Conservation (phyloP, 2,113 vertebrate genomes). For the Prochilodus magdalenae region DNA sequence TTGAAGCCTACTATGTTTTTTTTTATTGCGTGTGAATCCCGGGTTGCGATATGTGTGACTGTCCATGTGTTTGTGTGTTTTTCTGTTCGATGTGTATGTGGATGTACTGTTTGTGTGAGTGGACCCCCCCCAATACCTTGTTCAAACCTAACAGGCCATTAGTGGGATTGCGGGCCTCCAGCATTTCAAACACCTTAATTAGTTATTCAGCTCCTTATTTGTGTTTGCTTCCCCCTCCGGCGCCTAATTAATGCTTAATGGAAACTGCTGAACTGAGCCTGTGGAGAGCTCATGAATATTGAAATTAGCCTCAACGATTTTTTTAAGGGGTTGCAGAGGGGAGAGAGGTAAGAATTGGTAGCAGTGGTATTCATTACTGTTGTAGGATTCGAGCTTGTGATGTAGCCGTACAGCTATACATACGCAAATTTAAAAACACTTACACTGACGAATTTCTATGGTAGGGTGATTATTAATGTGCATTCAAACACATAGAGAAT, state of each 20-base stretch:
- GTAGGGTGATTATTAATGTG: not conserved
- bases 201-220: conserved; percentile 95
- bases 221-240: conserved; percentile 95
- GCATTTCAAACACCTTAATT: conserved; percentile 88
- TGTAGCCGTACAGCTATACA: conserved; percentile 44
- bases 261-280: conserved; percentile 97
- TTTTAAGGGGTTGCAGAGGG: conserved; percentile 72
- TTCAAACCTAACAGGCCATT: conserved; percentile 60
- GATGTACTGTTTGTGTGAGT: conserved; percentile 20
- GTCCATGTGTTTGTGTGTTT: conserved; percentile 28
- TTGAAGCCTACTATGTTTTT: not conserved
- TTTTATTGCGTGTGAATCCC: not conserved
- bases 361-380: conserved; percentile 91
- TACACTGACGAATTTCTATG: not conserved
- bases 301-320: conserved; percentile 95
- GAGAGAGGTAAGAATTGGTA: conserved; percentile 70
- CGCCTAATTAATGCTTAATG: conserved; percentile 99
- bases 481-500: not conserved
- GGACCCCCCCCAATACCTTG: conserved; percentile 41
- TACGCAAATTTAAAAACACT: conserved; percentile 3
- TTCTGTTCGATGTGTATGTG: conserved; percentile 35
- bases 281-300: conserved; percentile 99
- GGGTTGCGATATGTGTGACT: conserved; percentile 12
- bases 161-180: conserved; percentile 62
- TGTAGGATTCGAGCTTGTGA: conserved; percentile 80